Percentiles rank a stretch among this genome's conserved stretches.
Evolutionary conservation across 2,113 vertebrate genomes (phyloP).

Genomic region (Montifringilla adamsi): DNA sequence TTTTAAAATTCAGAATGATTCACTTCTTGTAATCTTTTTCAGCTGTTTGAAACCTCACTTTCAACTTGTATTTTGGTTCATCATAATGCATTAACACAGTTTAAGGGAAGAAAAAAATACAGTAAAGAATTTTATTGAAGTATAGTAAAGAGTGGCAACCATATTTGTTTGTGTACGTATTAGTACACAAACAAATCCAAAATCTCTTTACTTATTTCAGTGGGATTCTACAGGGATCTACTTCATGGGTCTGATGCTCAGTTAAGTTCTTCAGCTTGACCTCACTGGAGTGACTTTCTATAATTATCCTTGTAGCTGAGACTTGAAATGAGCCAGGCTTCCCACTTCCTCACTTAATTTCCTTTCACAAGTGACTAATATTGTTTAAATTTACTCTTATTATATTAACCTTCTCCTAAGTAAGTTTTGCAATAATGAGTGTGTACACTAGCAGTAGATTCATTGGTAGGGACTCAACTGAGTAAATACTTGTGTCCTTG

Average conservation of each 20-base stretch:
- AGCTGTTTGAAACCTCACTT: not conserved
- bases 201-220: not conserved
- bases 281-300: not conserved
- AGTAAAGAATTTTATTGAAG: not conserved
- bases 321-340: not conserved
- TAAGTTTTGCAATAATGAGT: not conserved
- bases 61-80: not conserved
- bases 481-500: not conserved
- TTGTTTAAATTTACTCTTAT: not conserved
- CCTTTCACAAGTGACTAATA: not conserved
- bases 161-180: not conserved
- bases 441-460: not conserved
- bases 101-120: not conserved
- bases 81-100: not conserved
- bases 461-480: not conserved
- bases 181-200: not conserved
- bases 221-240: not conserved
- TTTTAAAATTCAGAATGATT: not conserved
- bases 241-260: not conserved
- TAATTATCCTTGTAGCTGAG: not conserved
- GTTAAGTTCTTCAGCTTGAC: not conserved
- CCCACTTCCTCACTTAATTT: not conserved
- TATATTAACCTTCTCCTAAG: not conserved
- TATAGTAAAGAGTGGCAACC: not conserved
- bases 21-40: not conserved